A percentile compares a stretch with the other conserved stretches of the same genome.
Conservation (phyloP, 2,113 vertebrate genomes). For the Tauraco erythrolophus region DNA sequence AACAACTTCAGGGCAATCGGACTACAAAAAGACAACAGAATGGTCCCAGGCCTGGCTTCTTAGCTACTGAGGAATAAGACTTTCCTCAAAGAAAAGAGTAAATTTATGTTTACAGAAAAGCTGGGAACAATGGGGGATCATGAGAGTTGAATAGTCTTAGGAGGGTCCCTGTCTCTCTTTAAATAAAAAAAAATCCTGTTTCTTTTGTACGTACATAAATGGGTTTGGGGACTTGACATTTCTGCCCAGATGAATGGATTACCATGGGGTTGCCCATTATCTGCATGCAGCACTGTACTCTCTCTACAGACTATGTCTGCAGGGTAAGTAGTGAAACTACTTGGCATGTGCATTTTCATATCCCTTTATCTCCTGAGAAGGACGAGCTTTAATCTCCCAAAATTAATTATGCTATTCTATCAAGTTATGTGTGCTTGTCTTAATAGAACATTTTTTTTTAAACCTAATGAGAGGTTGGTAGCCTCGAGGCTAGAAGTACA, state of each 20-base stretch:
- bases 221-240: neutral
- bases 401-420: neutral
- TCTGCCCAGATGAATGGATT: neutral
- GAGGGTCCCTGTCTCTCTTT: neutral
- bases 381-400: neutral
- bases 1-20: neutral
- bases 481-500: neutral
- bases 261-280: neutral
- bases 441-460: neutral
- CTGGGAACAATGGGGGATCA: neutral
- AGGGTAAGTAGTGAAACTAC: neutral
- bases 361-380: neutral
- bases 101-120: neutral
- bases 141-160: neutral
- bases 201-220: neutral
- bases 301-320: neutral
- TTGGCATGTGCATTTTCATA: neutral
- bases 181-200: neutral
- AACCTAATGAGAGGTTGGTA: neutral
- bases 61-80: neutral
- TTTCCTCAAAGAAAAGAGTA: neutral
- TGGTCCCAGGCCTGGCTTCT: neutral
- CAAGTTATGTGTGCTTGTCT: neutral
- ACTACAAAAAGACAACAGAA: neutral
- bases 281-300: neutral